Evolutionary conservation across 2,797 vertebrate species (phyloP).

Genomic region (Rhincodon typus): DNA sequence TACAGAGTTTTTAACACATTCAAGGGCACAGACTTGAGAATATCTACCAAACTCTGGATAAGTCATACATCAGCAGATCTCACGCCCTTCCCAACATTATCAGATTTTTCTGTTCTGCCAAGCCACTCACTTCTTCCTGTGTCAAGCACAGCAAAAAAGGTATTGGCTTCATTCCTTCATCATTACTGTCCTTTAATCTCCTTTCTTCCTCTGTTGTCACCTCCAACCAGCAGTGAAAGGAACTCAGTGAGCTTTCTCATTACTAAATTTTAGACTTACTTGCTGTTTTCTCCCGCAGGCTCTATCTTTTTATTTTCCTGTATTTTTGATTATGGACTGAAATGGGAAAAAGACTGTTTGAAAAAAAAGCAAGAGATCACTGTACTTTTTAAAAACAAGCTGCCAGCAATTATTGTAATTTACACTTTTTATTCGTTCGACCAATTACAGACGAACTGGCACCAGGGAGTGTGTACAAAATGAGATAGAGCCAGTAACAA

Average conservation of each 20-base stretch:
- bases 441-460: no score
- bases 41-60: background rate
- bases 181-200: background rate
- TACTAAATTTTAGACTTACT: background rate
- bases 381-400: no score
- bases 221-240: background rate
- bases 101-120: background rate
- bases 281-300: background rate
- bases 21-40: background rate
- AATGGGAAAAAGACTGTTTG: no score
- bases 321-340: no score
- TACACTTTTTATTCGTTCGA: no score
- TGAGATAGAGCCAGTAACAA: no score
- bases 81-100: background rate
- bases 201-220: background rate
- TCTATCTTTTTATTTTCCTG: background rate
- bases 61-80: background rate
- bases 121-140: background rate
- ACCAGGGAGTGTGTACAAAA: no score
- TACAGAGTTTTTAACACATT: background rate
- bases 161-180: background rate
- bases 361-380: no score
- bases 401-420: no score
- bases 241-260: background rate
- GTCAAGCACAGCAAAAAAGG: background rate